Percentiles rank a stretch among this genome's conserved stretches.
Conservation (phyloP, 2,888 invertebrate species). For the Incurvaria masculella region DNA sequence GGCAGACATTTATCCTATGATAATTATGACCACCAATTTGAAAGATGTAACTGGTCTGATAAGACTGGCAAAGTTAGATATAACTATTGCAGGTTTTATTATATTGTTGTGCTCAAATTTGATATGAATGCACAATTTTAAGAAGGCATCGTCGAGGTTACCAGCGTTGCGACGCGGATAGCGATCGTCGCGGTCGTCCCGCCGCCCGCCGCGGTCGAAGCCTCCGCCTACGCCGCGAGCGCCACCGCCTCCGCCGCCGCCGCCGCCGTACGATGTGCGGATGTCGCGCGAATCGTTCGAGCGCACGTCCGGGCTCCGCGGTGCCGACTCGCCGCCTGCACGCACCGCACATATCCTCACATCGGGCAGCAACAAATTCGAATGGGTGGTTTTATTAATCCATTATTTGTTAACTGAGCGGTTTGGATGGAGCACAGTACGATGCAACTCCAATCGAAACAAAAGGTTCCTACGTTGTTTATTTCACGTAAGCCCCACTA, state of each 20-base stretch:
- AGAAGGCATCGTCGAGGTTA: too few species aligned
- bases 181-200: slow-evolving; percentile 55
- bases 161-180: slow-evolving; percentile 54
- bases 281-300: slow-evolving; percentile 40
- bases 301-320: slow-evolving; percentile 46
- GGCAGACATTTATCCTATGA: too few species aligned
- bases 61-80: too few species aligned
- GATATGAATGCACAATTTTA: too few species aligned
- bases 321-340: slow-evolving; percentile 52
- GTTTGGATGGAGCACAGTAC: neutral
- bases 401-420: slow-evolving; percentile 4
- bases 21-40: too few species aligned
- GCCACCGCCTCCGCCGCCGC: slow-evolving; percentile 26
- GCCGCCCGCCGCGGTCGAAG: slow-evolving; percentile 52
- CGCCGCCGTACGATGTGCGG: slow-evolving; percentile 48
- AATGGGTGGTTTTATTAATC: slow-evolving; percentile 6
- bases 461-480: neutral
- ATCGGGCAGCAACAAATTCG: too few species aligned
- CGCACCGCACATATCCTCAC: too few species aligned
- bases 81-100: too few species aligned
- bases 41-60: too few species aligned
- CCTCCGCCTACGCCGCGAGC: slow-evolving; percentile 32
- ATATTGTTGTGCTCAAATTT: too few species aligned
- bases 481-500: neutral
- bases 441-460: neutral